Base-by-base conservation (phyloP, 2,888 invertebrate species). In the Trissolcus japonicus region DNA sequence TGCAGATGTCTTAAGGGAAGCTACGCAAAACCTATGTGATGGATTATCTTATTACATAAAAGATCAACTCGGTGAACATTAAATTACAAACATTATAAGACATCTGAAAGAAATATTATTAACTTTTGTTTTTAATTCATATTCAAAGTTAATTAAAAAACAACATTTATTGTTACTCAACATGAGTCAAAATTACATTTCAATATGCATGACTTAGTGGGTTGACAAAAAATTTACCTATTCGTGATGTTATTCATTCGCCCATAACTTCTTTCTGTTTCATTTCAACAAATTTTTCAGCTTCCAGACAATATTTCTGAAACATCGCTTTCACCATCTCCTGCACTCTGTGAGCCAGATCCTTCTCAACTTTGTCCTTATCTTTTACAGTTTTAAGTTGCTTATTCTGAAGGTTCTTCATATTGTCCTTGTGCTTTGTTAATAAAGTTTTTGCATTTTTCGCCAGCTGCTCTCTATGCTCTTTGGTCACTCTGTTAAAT, bases 401-500 rank as follows among this genome's bases (percentile, higher is more conserved):
- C 79, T 93, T 93, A 84, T 93, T 94, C 86, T 96, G 95, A 0
- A 94, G 90, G 76, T 95, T 94, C 86, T 94, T 93, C 61, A 97
- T 91, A 7, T 91, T 89, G 86, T 95, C 94, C 84, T 95, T 93
- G 80, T 95, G 94, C 88, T 95, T 95, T 3, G 95, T 92, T 85
- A 93, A 96, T 60, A 96, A 85, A 0, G 91, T 90, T 90, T 96
- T 97, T 0, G 98, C 98, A 91, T 94, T 95, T 90, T 96, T 97
- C 0, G 95, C 94, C 72, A 99, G 90, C 74, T 92, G 92, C 90
- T 98, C 98, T 80, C 98, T 91, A 85, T 98, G 95, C 87, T 99
- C 98, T 86, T 95, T 95, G 0, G 98, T 98, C 0, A 99, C 95
- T 89, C 93, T 92, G 83, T 66, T 66, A 78, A 73, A 46, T 14